Percentiles rank a stretch among this genome's conserved stretches.
These are phyloP conservation scores for Cuculus canorus DNA, from an alignment of 2,797 vertebrate genomes.

Conservation along the genomic window DNA sequence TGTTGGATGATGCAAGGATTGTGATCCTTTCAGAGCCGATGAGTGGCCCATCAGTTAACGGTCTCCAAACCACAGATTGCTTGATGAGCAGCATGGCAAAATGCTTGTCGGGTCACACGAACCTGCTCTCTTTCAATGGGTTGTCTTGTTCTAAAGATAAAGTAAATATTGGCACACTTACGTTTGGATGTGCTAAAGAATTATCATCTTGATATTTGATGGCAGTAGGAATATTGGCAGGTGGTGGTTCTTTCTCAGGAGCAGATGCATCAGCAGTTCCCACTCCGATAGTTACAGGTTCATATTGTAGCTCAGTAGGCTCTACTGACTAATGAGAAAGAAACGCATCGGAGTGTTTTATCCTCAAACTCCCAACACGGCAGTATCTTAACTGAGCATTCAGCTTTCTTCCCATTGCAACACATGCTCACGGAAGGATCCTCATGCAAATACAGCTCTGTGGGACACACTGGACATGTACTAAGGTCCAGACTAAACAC, in stretches of 20 bases:
- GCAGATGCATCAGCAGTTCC: conserved; percentile 39
- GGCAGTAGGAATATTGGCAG: conserved; percentile 81
- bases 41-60: neutral
- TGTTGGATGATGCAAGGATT: neutral
- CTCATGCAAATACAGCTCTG: neutral
- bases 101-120: rapidly evolving
- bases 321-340: conserved; percentile 72
- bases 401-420: neutral
- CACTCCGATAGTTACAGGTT: conserved; percentile 34
- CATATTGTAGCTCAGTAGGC: conserved; percentile 74
- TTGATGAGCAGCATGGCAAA: neutral
- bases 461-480: rapidly evolving
- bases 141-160: neutral
- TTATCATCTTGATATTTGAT: conserved; percentile 93
- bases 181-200: conserved; percentile 89
- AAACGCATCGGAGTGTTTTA: neutral
- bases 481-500: neutral
- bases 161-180: conserved; percentile 73
- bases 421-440: neutral
- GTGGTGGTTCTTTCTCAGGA: conserved; percentile 73
- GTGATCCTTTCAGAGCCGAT: neutral
- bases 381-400: neutral
- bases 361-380: neutral
- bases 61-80: neutral
- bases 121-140: neutral